Evolutionary conservation across 2,797 vertebrate species (phyloP).

Genomic region (Setipinna tenuifilis): DNA sequence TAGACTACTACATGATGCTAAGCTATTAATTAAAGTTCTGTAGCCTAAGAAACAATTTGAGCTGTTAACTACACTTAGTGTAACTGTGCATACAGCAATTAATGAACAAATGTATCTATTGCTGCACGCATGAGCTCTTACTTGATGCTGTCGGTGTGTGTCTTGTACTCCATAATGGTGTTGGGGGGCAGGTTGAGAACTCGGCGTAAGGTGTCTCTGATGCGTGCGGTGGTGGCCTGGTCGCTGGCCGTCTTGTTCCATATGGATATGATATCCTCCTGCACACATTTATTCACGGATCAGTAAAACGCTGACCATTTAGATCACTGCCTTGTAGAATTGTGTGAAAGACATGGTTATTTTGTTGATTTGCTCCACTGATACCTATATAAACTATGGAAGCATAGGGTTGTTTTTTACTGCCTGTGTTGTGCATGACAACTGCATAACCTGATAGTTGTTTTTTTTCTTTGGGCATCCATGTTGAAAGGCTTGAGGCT

Average conservation of each 20-base stretch:
- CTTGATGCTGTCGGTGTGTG: conserved; percentile 89
- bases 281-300: conserved; percentile 27
- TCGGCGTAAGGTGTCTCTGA: conserved; percentile 83
- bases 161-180: conserved; percentile 90
- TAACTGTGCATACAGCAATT: no score
- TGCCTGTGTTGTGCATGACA: no score
- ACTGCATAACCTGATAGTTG: no score
- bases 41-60: no score
- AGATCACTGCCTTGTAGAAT: background rate
- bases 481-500: no score
- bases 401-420: no score
- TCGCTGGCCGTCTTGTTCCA: conserved; percentile 88
- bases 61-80: no score
- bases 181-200: conserved; percentile 86
- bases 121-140: conserved; percentile 66
- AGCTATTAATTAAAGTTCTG: no score
- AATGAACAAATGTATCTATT: no score
- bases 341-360: background rate
- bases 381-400: no score
- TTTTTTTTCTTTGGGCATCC: no score
- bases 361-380: background rate
- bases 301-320: background rate
- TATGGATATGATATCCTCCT: conserved; percentile 87
- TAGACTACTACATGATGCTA: no score
- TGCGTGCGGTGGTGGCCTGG: conserved; percentile 82